Evolutionary conservation across 2,888 invertebrate species (phyloP).

Genomic region (Diploptera punctata): DNA sequence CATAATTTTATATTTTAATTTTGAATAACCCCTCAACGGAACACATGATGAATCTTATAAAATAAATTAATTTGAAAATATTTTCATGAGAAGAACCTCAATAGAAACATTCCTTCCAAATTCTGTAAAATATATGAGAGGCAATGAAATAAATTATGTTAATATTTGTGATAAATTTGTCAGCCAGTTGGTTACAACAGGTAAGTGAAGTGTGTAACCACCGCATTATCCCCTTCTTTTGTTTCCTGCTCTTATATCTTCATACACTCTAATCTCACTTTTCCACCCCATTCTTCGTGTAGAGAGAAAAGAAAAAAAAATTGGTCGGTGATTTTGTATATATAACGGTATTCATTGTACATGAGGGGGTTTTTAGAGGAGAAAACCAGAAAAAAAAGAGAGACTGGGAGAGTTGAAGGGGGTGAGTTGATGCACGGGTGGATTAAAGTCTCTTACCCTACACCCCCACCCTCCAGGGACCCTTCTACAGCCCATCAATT

Average conservation of each 20-base stretch:
- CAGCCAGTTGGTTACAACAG: no score
- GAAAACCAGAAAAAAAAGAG: conserved; percentile 1
- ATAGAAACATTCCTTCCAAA: no score
- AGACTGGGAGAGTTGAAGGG: conserved; percentile 23
- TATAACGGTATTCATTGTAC: conserved; percentile 28
- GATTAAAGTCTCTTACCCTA: conserved; percentile 35
- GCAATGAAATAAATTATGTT: no score
- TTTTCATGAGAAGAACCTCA: no score
- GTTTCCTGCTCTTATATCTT: not conserved
- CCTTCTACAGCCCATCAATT: conserved; percentile 44
- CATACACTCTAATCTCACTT: not conserved
- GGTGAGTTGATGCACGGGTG: conserved; percentile 31
- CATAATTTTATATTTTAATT: no score
- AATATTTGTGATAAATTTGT: no score
- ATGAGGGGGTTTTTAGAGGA: not conserved
- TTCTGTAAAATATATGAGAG: no score
- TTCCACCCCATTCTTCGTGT: conserved; percentile 1
- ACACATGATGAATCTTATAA: no score
- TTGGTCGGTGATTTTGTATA: conserved; percentile 16
- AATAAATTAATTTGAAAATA: no score
- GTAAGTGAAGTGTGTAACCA: no score
- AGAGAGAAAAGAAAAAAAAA: not conserved
- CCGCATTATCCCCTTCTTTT: no score
- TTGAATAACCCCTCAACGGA: no score
- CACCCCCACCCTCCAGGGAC: not conserved